Conservation (phyloP, 2,113 vertebrate species). For the Anolis sagrei region DNA sequence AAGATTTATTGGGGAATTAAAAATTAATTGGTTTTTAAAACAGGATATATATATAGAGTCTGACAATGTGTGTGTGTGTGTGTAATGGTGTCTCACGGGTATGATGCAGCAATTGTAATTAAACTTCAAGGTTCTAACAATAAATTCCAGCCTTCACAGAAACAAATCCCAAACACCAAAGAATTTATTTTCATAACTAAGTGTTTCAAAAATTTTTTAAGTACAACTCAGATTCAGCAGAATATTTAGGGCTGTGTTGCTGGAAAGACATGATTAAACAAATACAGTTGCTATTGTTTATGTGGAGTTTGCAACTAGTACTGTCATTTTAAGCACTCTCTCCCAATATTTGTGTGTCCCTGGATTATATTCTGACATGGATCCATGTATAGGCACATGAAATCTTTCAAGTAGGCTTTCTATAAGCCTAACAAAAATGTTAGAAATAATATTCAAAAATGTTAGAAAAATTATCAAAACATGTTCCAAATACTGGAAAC, state of each 20-base stretch:
- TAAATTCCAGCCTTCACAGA: background rate
- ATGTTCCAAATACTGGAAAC: too few species aligned
- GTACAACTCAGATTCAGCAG: background rate
- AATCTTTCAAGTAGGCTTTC: too few species aligned
- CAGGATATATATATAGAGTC: background rate
- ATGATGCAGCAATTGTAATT: background rate
- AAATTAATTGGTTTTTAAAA: constrained; percentile 21
- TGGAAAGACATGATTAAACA: background rate
- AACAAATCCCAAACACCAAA: constrained; percentile 23
- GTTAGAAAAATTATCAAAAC: too few species aligned
- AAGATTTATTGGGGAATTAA: background rate
- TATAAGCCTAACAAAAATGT: too few species aligned
- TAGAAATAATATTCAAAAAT: too few species aligned
- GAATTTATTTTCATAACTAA: background rate
- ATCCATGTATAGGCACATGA: too few species aligned
- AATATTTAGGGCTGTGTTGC: background rate
- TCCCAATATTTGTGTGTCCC: too few species aligned
- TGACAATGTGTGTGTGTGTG: background rate
- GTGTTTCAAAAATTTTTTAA: background rate
- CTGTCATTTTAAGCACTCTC: background rate
- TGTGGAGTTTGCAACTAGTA: too few species aligned
- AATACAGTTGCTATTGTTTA: too few species aligned
- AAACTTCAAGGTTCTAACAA: background rate
- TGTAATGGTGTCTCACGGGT: constrained; percentile 23
- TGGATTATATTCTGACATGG: too few species aligned